phyloP scores from a whole-genome alignment of 2,888 invertebrate genomes.

The Ophioninae sp. region DNA sequence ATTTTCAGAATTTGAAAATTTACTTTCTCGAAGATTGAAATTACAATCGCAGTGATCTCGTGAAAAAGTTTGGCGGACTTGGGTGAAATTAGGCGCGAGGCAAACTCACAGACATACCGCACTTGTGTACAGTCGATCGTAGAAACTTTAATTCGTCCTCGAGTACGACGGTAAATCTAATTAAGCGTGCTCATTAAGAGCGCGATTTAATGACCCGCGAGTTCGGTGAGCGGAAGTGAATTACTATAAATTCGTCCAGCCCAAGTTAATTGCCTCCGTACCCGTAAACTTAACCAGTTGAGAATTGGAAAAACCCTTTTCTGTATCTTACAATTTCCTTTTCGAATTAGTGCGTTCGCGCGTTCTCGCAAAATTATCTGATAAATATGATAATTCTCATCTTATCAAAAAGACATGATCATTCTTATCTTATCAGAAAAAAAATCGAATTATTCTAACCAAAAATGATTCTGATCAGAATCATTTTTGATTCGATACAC shows the following conservation, averaged over 20 bases:
- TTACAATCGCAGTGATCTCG: background rate
- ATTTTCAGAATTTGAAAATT: too few species aligned
- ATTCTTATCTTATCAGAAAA: too few species aligned
- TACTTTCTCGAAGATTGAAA: slow-evolving; percentile 10
- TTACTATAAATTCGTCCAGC: slow-evolving; percentile 65
- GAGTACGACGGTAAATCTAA: slow-evolving; percentile 64
- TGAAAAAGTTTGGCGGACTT: slow-evolving; percentile 11
- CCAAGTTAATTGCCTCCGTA: slow-evolving; percentile 42
- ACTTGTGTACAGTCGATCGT: slow-evolving; percentile 19
- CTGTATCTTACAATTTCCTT: slow-evolving; percentile 40
- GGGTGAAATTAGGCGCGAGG: background rate
- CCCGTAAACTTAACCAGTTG: slow-evolving; percentile 66
- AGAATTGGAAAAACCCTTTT: slow-evolving; percentile 63
- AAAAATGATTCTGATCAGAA: too few species aligned
- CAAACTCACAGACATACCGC: slow-evolving; percentile 14
- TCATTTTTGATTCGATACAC: too few species aligned
- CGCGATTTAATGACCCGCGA: slow-evolving; percentile 71
- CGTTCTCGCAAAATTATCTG: too few species aligned
- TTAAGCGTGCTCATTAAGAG: slow-evolving; percentile 71
- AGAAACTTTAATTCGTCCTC: slow-evolving; percentile 56
- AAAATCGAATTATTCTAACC: too few species aligned
- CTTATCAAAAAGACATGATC: too few species aligned
- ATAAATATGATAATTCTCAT: too few species aligned
- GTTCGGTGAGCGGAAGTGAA: slow-evolving; percentile 62
- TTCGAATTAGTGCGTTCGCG: too few species aligned